Percentiles rank a stretch among this genome's conserved stretches.
phyloP scores from a whole-genome alignment of 1,140 invertebrate genomes.

The Berghia stephanieae region DNA sequence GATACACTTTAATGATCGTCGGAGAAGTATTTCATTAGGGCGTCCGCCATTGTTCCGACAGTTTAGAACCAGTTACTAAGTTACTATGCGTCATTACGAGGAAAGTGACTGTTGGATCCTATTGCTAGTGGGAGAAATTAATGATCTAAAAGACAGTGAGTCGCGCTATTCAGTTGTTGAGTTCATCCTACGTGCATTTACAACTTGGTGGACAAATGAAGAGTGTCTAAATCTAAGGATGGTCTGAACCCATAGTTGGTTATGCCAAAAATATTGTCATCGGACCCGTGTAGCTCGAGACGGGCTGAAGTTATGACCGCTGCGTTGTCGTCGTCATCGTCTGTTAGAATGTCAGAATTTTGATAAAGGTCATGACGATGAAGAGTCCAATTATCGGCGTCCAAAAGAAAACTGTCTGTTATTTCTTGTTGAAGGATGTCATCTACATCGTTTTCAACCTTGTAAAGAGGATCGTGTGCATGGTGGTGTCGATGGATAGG shows the following conservation, averaged over 20 bases:
- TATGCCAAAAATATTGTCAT: not conserved
- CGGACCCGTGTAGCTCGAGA: not conserved
- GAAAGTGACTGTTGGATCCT: too few relatives aligned
- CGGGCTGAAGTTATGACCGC: not conserved
- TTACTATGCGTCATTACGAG: too few relatives aligned
- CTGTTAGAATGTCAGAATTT: not conserved
- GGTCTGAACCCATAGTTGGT: conserved; percentile 5
- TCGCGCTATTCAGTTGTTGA: too few relatives aligned
- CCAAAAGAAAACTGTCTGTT: not conserved
- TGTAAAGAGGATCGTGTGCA: not conserved
- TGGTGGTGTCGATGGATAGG: not conserved
- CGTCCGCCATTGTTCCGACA: too few relatives aligned
- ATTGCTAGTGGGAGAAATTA: too few relatives aligned
- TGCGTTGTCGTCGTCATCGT: not conserved
- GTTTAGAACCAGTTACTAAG: too few relatives aligned
- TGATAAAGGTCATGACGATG: not conserved
- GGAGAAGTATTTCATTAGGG: too few relatives aligned
- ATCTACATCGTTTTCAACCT: not conserved
- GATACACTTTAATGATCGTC: too few relatives aligned
- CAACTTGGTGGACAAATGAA: too few relatives aligned
- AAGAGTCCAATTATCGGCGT: not conserved
- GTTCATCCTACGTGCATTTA: too few relatives aligned
- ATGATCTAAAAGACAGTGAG: too few relatives aligned
- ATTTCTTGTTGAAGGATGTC: not conserved
- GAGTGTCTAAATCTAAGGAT: not conserved